Evolutionary conservation across 2,888 invertebrate genomes (phyloP), one percentile per base, ranked within the genome.

Genomic region (Aporophyla nigra): DNA sequence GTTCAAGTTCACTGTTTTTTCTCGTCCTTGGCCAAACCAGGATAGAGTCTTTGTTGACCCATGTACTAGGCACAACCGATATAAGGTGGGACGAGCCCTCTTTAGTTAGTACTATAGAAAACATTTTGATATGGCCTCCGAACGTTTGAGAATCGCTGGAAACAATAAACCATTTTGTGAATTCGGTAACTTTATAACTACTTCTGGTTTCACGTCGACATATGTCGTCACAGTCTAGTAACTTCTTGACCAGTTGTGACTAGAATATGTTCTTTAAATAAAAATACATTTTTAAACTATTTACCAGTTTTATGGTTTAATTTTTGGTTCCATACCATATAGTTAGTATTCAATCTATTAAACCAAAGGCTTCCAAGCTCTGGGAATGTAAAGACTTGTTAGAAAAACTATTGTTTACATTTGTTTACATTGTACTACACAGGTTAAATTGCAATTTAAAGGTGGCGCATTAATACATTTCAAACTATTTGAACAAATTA

Each of bases 1-100:
- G 43, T 61, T 76, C 76, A 72, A 76, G 66, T 61, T 76, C 66
- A 66, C 76, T 66, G 65, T 65, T 76, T 76, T 76, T 76, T 76
- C 71, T 76, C 65, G 63, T 71, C 63, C 49, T 75, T 76, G 71
- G 75, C 71, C 71, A 62, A 61, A 63, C 65, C 62, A 75, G 75
- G 70, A 65, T 5, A 74, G 51, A 33, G n/a, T 69, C 51, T 69
- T 70, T 56, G 33, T 62, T 71, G 65, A 71, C 43, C 71, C 62
- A 74, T 53, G 53, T 59, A 67, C 74, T 74, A 27, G 74, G 66
- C 67, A 74, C 74, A 74, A 59, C 67, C 24, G 74, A 61, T 68
- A 68, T 74, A 53, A 74, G 49, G 46, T 74, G 59, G 54, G 61
- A 59, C 68, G 61, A 68, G 43, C 58, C 66, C 53, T 68, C 66